Conservation (phyloP, 2,888 invertebrate species). For the Tricholauxania praeusta region DNA sequence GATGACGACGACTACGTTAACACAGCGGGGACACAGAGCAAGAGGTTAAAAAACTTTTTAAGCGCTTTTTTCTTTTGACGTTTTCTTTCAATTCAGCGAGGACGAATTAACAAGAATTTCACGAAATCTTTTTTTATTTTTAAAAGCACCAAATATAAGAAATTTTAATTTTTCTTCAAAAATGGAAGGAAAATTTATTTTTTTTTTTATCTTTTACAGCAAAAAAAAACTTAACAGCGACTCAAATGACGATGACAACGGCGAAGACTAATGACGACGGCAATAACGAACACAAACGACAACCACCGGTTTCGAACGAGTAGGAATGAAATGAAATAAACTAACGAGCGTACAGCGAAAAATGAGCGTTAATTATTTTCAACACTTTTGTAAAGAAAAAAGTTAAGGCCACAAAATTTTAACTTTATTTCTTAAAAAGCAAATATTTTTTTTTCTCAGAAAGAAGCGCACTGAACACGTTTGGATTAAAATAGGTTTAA, state of each 20-base stretch:
- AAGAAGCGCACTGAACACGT: too few relatives aligned
- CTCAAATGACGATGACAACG: conserved; percentile 16
- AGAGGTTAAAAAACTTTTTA: conserved; percentile 15
- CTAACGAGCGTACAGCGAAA: not conserved
- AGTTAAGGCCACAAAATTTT: too few relatives aligned
- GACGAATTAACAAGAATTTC: conserved; percentile 9
- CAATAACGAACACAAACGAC: conserved; percentile 24
- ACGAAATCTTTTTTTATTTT: conserved; percentile 2
- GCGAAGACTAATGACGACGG: conserved; percentile 20
- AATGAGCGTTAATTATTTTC: too few relatives aligned
- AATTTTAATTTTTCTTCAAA: conserved; percentile 34
- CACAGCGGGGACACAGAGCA: not conserved
- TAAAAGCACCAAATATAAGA: not conserved
- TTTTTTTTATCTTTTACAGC: not conserved
- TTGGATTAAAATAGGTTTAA: not conserved
- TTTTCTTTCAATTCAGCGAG: not conserved
- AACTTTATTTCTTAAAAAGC: too few relatives aligned
- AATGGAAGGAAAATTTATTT: conserved; percentile 18
- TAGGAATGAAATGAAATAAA: conserved; percentile 15
- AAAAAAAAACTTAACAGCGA: conserved; percentile 10
- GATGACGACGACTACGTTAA: too few relatives aligned
- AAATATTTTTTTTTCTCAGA: not conserved
- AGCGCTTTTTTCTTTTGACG: conserved; percentile 15
- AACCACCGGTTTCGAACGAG: conserved; percentile 28
- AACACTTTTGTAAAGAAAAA: too few relatives aligned